Evolutionary conservation across 2,797 vertebrate genomes (phyloP), one percentile per base, ranked within the genome.

Genomic region (Mallotus villosus): DNA sequence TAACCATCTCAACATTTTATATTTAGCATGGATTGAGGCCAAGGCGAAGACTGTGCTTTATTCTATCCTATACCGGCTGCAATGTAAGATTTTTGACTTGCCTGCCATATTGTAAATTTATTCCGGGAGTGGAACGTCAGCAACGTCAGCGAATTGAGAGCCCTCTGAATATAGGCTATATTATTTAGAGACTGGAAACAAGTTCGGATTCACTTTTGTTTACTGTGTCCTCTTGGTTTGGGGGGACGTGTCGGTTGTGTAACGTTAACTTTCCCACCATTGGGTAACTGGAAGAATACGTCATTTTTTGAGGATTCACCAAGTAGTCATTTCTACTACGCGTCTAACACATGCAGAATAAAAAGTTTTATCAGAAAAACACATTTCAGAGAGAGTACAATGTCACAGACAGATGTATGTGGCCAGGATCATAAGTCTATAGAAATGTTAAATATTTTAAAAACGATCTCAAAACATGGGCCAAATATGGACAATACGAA

Each of bases 71-170:
- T 12, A 46, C 41, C 41, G 41, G 41, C 41, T 46, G 9, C 9
- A 46, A 14, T 46, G 41, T 46, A 46, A 34, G 17, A 34, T 32
- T 17, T 6, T 5, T 32, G 17, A 84, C 82, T 84, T 76, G 19
- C 87, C 88, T 84, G 86, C 34, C 89, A 89, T 89, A 22, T 67
- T 12, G 21, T 53, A 59, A 34, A 24, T n/a, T 19, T 29, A 22
- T 8, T 63, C 27, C 21, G 57, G 22, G 9, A 22, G 58, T 21
- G 37, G 32, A 53, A 37, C 22, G 21, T 7, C 5, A 37, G 9
- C 34, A 17, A 21, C 4, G n/a, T n/a, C n/a, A n/a, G 29, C 25
- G 2, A 62, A 16, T 16, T 62, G 9, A 46, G 41, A 46, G 41
- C 2, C 41, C 12, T 14, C 9, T 12, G 12, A 46, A 46, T 12